Evolutionary conservation across 2,113 vertebrate genomes (phyloP), one percentile per base, ranked within the genome.

Genomic region (Melanerpes aurifrons): DNA sequence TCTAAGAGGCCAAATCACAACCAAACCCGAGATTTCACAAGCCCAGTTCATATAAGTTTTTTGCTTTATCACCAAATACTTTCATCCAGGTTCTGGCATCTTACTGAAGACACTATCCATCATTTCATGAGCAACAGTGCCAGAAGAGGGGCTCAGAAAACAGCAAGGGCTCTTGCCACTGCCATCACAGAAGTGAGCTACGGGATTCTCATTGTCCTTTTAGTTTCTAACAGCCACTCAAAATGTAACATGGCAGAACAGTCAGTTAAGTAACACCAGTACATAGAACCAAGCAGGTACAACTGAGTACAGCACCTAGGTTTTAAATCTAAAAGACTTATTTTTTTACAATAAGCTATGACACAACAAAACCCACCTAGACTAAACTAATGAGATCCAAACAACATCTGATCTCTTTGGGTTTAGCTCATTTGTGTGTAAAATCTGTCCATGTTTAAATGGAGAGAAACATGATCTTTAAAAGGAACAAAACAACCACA

Each of bases 191-290:
- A 48, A 62, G 25, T 5, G 29, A 92, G 7, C 48, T 26, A 10
- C 43, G 8, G 29, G 35, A 76, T 25, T 58, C 28, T 64, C 35
- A 18, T 61, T 1, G 26, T 32, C 29, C 54, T 86, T 69, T 35
- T 53, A 32, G 26, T 35, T 82, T 53, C 3, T 0, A 85, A 50
- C 45, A 69, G 67, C 18, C 58, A 62, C 86, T 70, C 54, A 75
- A 70, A 73, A 32, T 0, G 0, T 6, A 48, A 54, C 0, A 1
- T 6, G 56, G 61, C 28, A 69, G 56, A 83, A 11, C 1, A 3
- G 24, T 12, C 2, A 3, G 19, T 21, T 32, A 71, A 75, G 22
- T 3, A 86, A 22, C 47, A 75, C 10, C 28, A 50, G 8, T 9
- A 69, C 58, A 40, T 31, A 15, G 50, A 82, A 56, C 21, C 35